Percentiles rank a stretch among this genome's conserved stretches.
These are phyloP conservation scores for Myotis daubentonii DNA, from an alignment of 2,797 vertebrate genomes.

Conservation along the genomic window DNA sequence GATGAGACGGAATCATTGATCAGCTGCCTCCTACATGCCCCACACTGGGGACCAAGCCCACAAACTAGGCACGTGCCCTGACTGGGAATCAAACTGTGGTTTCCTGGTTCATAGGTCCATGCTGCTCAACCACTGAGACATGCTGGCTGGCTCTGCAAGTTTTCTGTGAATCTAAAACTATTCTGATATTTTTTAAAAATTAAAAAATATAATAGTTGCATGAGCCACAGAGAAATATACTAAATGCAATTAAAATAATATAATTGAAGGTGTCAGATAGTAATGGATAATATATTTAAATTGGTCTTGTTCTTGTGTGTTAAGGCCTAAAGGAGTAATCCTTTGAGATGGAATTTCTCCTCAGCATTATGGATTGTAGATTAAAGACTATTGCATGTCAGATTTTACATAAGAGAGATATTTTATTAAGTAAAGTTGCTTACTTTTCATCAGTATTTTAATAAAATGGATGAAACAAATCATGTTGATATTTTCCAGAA, in stretches of 20 bases:
- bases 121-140: too few relatives aligned
- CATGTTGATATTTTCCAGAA: slow-evolving; percentile 52
- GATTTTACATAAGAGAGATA: slow-evolving; percentile 46
- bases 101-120: too few relatives aligned
- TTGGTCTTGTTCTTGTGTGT: slow-evolving; percentile 49
- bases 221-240: neutral
- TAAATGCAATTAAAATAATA: neutral
- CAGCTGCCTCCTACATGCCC: too few relatives aligned
- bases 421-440: slow-evolving; percentile 54
- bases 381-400: slow-evolving; percentile 53
- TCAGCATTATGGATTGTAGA: slow-evolving; percentile 67
- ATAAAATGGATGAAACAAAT: slow-evolving; percentile 58
- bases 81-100: too few relatives aligned
- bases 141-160: neutral
- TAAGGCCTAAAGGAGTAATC: slow-evolving; percentile 11
- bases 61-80: too few relatives aligned
- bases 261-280: slow-evolving; percentile 55
- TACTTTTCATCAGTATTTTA: slow-evolving; percentile 37
- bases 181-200: neutral
- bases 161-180: neutral
- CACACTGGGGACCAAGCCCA: too few relatives aligned
- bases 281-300: slow-evolving; percentile 10
- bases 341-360: slow-evolving; percentile 59
- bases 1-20: too few relatives aligned
- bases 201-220: neutral